Conservation (phyloP, 2,888 invertebrate species). For the Cheilosia variabilis region DNA sequence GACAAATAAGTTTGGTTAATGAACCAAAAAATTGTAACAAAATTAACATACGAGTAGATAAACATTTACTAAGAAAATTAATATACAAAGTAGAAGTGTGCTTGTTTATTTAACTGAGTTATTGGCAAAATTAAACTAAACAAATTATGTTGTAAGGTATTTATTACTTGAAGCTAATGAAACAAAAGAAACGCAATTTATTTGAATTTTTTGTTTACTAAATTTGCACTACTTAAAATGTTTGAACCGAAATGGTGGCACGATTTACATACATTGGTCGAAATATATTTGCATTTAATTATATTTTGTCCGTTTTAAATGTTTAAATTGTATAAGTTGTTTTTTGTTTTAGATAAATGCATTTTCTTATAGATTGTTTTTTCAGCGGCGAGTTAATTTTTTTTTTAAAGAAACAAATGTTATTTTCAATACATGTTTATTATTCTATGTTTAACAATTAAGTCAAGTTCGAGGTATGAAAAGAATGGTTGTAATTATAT, state of each 20-base stretch:
- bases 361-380: slow-evolving; percentile 63
- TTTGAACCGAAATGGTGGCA: slow-evolving; percentile 74
- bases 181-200: slow-evolving; percentile 8
- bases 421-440: not conserved
- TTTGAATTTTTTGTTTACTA: slow-evolving; percentile 48
- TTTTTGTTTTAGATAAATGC: slow-evolving; percentile 65
- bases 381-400: slow-evolving; percentile 50
- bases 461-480: slow-evolving; percentile 5
- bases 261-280: slow-evolving; percentile 71
- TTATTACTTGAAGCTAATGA: slow-evolving; percentile 18
- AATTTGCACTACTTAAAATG: slow-evolving; percentile 69
- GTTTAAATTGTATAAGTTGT: slow-evolving; percentile 40
- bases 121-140: slow-evolving; percentile 35
- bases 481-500: not conserved
- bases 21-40: slow-evolving; percentile 52
- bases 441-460: not conserved
- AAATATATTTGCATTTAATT: slow-evolving; percentile 52
- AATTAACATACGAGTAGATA: slow-evolving; percentile 42
- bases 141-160: not conserved
- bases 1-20: slow-evolving; percentile 20
- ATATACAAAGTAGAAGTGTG: slow-evolving; percentile 57
- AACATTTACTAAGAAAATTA: slow-evolving; percentile 46
- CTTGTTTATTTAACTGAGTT: slow-evolving; percentile 18
- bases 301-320: slow-evolving; percentile 15
- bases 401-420: slow-evolving; percentile 15